Percentiles rank a stretch among this genome's conserved stretches.
phyloP scores from a whole-genome alignment of 2,113 vertebrate species.

The Elachura formosa region DNA sequence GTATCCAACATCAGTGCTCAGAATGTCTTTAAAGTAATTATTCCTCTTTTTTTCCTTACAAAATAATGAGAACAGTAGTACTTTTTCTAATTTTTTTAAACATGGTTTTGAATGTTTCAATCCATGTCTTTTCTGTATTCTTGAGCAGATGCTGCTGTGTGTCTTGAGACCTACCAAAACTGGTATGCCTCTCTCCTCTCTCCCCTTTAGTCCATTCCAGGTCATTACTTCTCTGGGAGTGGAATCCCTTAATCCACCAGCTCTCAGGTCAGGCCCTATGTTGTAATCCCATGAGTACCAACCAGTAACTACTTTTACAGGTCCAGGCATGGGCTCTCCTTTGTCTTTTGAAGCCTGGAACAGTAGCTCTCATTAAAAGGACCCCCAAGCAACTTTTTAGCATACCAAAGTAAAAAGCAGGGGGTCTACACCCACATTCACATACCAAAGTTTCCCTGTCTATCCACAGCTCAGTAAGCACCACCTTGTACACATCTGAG shows the following conservation, averaged over 20 bases:
- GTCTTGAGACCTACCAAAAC: background rate
- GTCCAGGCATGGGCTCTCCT: background rate
- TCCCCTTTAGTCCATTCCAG: background rate
- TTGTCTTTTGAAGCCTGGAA: slow-evolving; percentile 1
- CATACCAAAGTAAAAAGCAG: slow-evolving; percentile 9
- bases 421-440: background rate
- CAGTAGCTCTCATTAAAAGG: background rate
- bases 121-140: background rate
- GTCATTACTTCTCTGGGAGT: background rate
- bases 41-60: background rate
- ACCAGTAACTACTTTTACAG: background rate
- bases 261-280: background rate
- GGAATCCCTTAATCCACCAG: background rate
- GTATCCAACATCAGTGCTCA: background rate
- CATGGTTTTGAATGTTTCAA: background rate
- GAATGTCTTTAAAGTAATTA: background rate
- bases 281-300: background rate
- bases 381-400: slow-evolving; percentile 29
- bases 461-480: background rate
- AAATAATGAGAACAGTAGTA: background rate
- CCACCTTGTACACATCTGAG: background rate
- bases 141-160: background rate
- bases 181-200: background rate
- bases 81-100: background rate
- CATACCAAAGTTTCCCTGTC: background rate